Evolutionary conservation across 1,140 invertebrate genomes (phyloP), one percentile per base, ranked within the genome.

Genomic region (Drosophila yakuba): DNA sequence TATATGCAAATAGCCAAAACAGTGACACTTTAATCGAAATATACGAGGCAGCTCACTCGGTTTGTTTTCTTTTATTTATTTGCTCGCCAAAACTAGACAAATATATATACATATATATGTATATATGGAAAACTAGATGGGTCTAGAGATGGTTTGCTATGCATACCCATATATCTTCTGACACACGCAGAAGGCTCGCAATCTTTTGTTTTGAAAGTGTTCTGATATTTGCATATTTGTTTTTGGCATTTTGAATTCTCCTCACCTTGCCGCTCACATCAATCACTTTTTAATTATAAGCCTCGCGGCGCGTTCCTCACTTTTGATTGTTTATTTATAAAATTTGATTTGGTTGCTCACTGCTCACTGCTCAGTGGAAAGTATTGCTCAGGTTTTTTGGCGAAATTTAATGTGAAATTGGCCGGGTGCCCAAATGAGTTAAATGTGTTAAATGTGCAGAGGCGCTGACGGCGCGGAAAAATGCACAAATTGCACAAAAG

Each of bases 341-440:
- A 32, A 45, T 20, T 20, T 20, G 20, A 2, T 20, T 20, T 20
- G 36, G 56, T 41, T 43, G 64, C 7, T 20, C 20, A 20, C 20
- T 2, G 41, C 8, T 2, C 25, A 4, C 4, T 41, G 71, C 45
- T 80, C 48, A 60, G 57, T 69, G 69, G 38, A 15, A 41, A 43
- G 47, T 74, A 64, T 62, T 4, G 25, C 67, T 58, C 25, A 5
- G 23, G 15, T 44, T 17, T 28, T 60, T 71, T 20, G 74, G 75
- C 48, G 69, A 79, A 84, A 61, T 79, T 84, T 38, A 69, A 58
- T 75, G 39, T 64, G 52, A 60, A 79, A 75, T 79, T 83, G 80
- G 75, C 63, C 55, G 59, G 60, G 63, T 35, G 67, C 63, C 69
- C 80, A 74, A 55, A 75, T 71, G 66, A 84, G 79, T 84, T 66